Evolutionary conservation across 2,888 invertebrate species (phyloP), one percentile per base, ranked within the genome.

Genomic region (Charanyca ferruginea): DNA sequence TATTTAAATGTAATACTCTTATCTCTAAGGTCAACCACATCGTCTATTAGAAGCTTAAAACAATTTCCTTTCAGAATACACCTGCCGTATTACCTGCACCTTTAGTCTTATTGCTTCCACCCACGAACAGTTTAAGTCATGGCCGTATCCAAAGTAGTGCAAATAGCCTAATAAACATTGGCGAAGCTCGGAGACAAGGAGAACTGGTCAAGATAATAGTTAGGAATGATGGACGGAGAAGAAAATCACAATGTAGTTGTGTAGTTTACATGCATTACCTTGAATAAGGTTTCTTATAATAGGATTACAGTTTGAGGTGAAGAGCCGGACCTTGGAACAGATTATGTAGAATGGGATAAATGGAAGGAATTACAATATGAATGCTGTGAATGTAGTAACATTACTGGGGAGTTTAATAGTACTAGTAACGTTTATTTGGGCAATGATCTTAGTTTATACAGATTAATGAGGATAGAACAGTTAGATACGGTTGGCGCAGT

Each of bases 221-320:
- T 25, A 11, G 42, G 49, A 22, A 65, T 65, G 44, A 75, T 58
- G 38, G 44, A 35, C 13, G n/a, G 42, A 42, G 54, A 52, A 70
- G 61, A 62, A 75, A 75, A 75, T 66, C 54, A 62, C 51, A 59
- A 58, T 11, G 51, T 47, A 53, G 35, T 48, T 22, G 11, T 23
- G 47, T 53, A 45, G 32, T 67, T 67, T 60, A 62, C 62, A 47
- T 51, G 38, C 45, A 63, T 70, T 48, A 63, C 65, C 48, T 48
- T 73, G 65, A 66, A 66, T 77, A 79, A 45, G 76, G 76, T 38
- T 79, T 79, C 73, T 42, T 51, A n/a, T 72, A 79, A 79, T 75
- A 52, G 38, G 55, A 71, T 71, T 59, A 65, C 42, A 57, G 62
- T 51, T 54, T 51, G 54, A 66, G 48, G 54, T 65, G 52, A 66